Evolutionary conservation across 2,888 invertebrate species (phyloP).

Genomic region (Meliscaeva auricollis): DNA sequence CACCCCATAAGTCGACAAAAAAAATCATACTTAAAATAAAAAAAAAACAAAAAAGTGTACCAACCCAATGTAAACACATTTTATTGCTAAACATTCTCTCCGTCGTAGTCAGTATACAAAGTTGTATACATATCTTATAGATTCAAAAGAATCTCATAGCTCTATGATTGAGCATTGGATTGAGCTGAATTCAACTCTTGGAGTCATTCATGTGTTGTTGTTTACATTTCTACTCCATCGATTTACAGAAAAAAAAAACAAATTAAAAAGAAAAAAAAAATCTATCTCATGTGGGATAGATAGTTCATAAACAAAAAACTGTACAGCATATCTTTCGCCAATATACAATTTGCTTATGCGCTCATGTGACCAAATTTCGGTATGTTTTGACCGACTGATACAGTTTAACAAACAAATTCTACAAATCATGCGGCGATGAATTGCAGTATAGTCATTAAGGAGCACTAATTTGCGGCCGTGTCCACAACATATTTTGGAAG

Average conservation of each 20-base stretch:
- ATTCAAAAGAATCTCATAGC: conserved; percentile 54
- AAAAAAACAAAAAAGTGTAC: conserved; percentile 35
- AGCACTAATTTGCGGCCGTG: background rate
- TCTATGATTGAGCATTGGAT: background rate
- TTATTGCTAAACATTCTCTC: conserved; percentile 49
- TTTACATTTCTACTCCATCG: conserved; percentile 34
- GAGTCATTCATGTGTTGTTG: conserved; percentile 36
- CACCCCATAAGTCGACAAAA: conserved; percentile 53
- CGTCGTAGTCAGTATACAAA: conserved; percentile 6
- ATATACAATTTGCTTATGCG: conserved; percentile 44
- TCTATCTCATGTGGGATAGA: conserved; percentile 36
- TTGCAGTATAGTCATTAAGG: conserved; percentile 11
- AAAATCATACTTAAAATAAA: background rate
- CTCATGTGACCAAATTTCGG: conserved; percentile 46
- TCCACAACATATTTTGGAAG: too few relatives aligned
- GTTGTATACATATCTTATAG: conserved; percentile 26
- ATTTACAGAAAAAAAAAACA: conserved; percentile 5
- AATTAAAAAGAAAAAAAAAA: background rate
- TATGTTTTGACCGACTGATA: conserved; percentile 56
- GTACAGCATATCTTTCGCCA: conserved; percentile 7
- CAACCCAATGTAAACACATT: conserved; percentile 25
- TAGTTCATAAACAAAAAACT: conserved; percentile 1
- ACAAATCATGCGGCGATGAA: conserved; percentile 65
- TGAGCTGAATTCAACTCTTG: background rate
- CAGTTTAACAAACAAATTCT: conserved; percentile 61